Base-by-base conservation (phyloP, 1,140 invertebrate species). In the Ceratosolen fusciceps region DNA sequence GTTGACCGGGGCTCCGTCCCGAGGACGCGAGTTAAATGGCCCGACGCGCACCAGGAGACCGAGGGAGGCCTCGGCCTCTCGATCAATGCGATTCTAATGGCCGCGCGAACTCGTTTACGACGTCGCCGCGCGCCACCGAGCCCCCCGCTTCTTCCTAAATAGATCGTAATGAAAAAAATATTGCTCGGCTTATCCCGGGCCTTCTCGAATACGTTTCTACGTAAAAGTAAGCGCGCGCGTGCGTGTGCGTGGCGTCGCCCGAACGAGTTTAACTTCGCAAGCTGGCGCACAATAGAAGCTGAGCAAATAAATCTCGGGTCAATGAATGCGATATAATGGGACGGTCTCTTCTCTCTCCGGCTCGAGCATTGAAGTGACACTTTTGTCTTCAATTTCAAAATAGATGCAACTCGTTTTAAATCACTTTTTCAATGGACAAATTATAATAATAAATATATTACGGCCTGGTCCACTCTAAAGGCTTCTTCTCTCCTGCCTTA, bases 1-100 rank as follows among this genome's bases (percentile, higher is more conserved):
- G 87, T 85, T 88, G 87, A 88, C 86, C 87, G 87, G 43, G 37
- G 29, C 29, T n/a, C 26, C 14, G 71, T 2, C 21, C 5, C 60
- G 60, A 65, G 34, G 60, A 65, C 60, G 60, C 60, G 31, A 52
- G 49, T 52, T 52, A 52, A 52, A 52, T 52, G 26, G 10, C 31
- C 26, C 16, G 24, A 37, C 29, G 74, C 37, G 65, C 74, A 52
- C 77, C 49, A 52, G 49, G 49, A 52, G 49, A 52, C 21, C 49
- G 39, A 43, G n/a, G n/a, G n/a, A n/a, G n/a, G 39, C 39, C 39
- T 21, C 19, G 5, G 49, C 14, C 49, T 21, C 49, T 14, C 49
- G 49, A 19, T 19, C 5, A 52, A 52, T 21, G 14, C 49, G 49
- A 52, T 52, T 52, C 49, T 21, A 52, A 52, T 52, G 49, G 49